phyloP scores from a whole-genome alignment of 1,140 invertebrate species.

The Catajapyx aquilonaris region DNA sequence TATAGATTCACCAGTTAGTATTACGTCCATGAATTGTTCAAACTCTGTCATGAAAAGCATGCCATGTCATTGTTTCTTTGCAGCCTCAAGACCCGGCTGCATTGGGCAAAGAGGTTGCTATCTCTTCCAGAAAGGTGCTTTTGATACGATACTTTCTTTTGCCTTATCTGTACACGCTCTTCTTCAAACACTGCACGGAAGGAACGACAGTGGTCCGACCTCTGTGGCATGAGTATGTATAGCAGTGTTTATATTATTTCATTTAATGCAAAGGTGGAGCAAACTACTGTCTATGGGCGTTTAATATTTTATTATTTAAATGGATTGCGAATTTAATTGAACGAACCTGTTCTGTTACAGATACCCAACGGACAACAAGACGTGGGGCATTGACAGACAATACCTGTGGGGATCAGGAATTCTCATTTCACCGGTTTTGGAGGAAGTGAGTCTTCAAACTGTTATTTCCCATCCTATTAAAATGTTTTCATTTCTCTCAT shows the following conservation, averaged over 20 bases:
- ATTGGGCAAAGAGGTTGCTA: conserved; percentile 12
- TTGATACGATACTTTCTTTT: conserved; percentile 23
- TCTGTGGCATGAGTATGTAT: conserved; percentile 18
- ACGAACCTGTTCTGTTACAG: conserved; percentile 10
- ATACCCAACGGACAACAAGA: conserved; percentile 15
- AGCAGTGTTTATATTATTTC: no score
- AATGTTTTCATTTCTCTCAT: no score
- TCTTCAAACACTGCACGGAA: conserved; percentile 16
- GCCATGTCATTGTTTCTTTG: conserved; percentile 7
- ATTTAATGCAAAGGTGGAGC: no score
- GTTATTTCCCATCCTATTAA: no score
- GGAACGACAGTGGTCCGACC: conserved; percentile 14
- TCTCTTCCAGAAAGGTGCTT: conserved; percentile 15
- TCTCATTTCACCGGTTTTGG: conserved; percentile 14
- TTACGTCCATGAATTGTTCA: background rate
- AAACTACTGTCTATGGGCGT: background rate
- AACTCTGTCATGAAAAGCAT: conserved; percentile 1
- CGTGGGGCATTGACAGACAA: conserved; percentile 14
- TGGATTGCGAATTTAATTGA: background rate
- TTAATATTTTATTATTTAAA: background rate
- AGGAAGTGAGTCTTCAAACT: conserved; percentile 11
- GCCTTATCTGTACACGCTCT: conserved; percentile 27
- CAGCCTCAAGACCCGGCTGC: conserved; percentile 17
- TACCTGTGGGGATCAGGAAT: conserved; percentile 16
- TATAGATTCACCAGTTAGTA: conserved; percentile 1